phyloP scores from a whole-genome alignment of 2,888 invertebrate genomes.

The Minunthozetes semirufus region DNA sequence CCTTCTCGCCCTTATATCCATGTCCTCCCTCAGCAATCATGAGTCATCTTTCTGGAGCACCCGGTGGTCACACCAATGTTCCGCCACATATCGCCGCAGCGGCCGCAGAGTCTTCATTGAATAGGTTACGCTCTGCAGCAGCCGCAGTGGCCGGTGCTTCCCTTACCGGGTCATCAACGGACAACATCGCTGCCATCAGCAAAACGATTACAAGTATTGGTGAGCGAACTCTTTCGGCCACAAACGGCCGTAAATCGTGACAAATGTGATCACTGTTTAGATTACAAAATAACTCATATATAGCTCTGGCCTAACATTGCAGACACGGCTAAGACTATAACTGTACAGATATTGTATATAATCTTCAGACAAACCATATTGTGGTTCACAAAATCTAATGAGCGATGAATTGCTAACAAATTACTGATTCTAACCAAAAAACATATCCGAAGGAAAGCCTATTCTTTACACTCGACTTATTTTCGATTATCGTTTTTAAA shows the following conservation, averaged over 20 bases:
- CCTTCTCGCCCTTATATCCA: slow-evolving; percentile 42
- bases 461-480: no score
- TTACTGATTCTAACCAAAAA: no score
- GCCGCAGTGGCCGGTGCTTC: slow-evolving; percentile 35
- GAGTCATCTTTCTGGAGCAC: slow-evolving; percentile 26
- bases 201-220: slow-evolving; percentile 14
- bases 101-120: slow-evolving; percentile 39
- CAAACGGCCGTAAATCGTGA: not conserved
- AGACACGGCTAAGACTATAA: no score
- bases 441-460: no score
- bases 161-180: not conserved
- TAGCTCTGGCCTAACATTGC: no score
- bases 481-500: no score
- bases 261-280: not conserved
- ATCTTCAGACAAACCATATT: no score
- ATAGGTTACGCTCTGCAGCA: slow-evolving; percentile 41
- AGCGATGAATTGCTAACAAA: no score
- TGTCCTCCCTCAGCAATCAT: slow-evolving; percentile 38
- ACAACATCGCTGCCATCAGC: slow-evolving; percentile 4
- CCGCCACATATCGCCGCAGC: slow-evolving; percentile 35
- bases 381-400: no score
- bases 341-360: no score
- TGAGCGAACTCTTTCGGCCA: not conserved
- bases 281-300: no score
- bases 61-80: not conserved